Base-by-base conservation (phyloP, 2,113 vertebrate genomes). In the Nycticebus coucang region DNA sequence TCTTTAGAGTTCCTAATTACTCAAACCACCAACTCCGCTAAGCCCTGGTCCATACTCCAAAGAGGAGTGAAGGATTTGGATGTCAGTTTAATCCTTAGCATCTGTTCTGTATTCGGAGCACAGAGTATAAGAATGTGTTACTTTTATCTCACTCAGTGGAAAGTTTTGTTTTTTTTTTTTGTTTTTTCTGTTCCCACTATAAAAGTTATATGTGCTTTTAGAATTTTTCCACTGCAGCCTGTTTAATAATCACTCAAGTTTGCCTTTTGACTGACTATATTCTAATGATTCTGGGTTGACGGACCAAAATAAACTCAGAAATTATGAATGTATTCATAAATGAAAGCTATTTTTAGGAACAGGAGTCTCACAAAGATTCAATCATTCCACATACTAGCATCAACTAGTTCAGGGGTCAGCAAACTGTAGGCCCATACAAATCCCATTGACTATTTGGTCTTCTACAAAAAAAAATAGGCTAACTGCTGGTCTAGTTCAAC, bases 1-100 rank as follows among this genome's bases (percentile, higher is more conserved):
- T 96, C 91, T 97, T 95, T 75, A 89, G 96, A 85, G 92, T 90
- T 97, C 96, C 97, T 97, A 97, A 97, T 97, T 97, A 97, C 95
- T 15, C 82, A 68, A 13, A 77, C 77, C 91, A 74, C 21, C 91
- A 72, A 91, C 71, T 93, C 71, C 55, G 95, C 96, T 87, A 94
- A 95, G 97, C 96, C 93, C 91, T 94, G 95, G 95, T 97, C 45
- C 79, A 17, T 6, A 17, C 1, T 81, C 53, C 45, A 78, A 59
- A 95, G 74, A 41, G 45, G 60, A 88, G 28, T 5, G 3, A 62
- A 77, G 28, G 53, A 96, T 93, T 97, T 96, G 96, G 93, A 97
- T 88, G 87, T 91, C 64, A 80, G 41, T 87, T 26, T 53, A 95
- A 92, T 84, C 85, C 95, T 97, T 94, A 96, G 94, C 95, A 88